Conservation (phyloP, 2,113 vertebrate species). For the Mirounga angustirostris region DNA sequence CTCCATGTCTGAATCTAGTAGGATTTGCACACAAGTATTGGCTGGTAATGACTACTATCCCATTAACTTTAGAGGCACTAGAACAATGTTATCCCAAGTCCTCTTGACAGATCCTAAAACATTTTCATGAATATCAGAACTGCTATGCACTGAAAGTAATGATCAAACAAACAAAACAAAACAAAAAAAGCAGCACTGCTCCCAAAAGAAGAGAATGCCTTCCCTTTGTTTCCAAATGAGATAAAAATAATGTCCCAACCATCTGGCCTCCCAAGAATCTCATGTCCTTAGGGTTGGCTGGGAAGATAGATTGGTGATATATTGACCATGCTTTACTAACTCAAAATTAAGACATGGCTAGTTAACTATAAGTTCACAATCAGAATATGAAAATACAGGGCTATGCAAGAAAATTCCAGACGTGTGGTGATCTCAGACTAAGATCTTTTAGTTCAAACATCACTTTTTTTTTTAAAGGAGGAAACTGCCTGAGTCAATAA, state of each 20-base stretch:
- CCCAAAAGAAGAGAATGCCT: not conserved
- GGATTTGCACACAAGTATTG: slow-evolving; percentile 4
- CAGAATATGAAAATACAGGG: not conserved
- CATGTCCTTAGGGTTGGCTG: not conserved
- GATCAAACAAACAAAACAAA: not conserved
- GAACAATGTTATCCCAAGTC: not conserved
- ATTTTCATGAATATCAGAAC: not conserved
- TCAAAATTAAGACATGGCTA: not conserved
- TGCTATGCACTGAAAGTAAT: not conserved
- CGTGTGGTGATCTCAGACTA: not conserved
- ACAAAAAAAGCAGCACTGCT: rapidly evolving
- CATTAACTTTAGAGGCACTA: not conserved
- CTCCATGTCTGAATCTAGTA: not conserved
- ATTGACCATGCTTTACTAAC: not conserved
- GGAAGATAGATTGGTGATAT: not conserved
- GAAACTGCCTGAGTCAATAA: not conserved
- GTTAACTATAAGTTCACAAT: not conserved
- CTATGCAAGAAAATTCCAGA: not conserved
- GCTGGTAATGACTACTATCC: not conserved
- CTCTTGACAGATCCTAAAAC: not conserved
- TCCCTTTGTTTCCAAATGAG: not conserved
- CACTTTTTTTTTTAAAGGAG: not conserved
- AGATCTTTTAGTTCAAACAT: not conserved
- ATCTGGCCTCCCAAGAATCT: not conserved
- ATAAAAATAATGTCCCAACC: not conserved